Evolutionary conservation across 2,113 vertebrate species (phyloP), one percentile per base, ranked within the genome.

Genomic region (Elephas maximus): DNA sequence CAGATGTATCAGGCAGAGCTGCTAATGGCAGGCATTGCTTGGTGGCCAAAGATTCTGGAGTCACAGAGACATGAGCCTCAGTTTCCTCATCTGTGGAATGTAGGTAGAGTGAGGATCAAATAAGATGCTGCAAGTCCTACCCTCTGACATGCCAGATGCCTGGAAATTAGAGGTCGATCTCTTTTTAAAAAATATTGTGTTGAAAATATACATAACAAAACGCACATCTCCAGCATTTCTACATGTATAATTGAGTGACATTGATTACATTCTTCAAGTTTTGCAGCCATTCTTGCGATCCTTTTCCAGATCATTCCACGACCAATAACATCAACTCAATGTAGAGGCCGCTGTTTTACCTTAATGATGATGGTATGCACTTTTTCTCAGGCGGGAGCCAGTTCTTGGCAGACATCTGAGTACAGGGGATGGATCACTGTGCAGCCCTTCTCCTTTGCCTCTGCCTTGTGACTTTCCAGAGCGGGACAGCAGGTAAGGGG

Each of bases 371-470:
- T 7, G 28, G 33, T 8, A 1, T 6, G 69, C 10, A 4, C 33
- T 17, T 94, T 91, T 91, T 67, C 81, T 80, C 92, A 81, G 51
- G 15, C 26, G 8, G 69, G 85, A 53, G 26, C 51, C 7, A 10
- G 23, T 15, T 33, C 30, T 21, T 41, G 88, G 94, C 92, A 81
- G 18, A 80, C 57, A 77, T 20, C 45, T 0, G 5, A 3, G 33
- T 33, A 2, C 26, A 14, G 77, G 33, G n/a, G 90, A 97, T 98
- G 97, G 90, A 63, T 63, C 1, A 0, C 95, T 7, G 26, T 0
- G 5, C 26, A 17, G 15, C 23, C 28, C 53, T 97, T 63, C 51
- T 95, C 37, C 57, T 97, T 76, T 94, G 37, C 80, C 81, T 98
- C 33, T 88, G 90, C 26, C 45, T 98, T 2, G 30, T 93, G 92